Conservation (phyloP, 2,888 invertebrate species). For the Litoditis marina region DNA sequence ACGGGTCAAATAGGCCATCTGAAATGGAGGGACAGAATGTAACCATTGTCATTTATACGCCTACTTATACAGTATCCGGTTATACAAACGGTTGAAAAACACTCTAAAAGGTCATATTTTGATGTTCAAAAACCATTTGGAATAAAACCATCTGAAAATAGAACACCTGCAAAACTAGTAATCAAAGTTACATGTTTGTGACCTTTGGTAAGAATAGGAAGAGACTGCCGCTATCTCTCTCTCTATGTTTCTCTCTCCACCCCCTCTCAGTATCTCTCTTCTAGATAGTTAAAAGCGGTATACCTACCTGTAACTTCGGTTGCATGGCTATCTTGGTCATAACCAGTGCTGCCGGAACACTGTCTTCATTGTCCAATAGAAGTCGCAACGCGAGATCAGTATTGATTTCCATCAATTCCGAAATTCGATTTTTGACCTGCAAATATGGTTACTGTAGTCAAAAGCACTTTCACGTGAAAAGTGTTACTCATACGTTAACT, state of each 20-base stretch:
- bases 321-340: constrained; percentile 53
- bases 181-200: too few species aligned
- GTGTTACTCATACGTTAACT: too few species aligned
- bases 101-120: too few species aligned
- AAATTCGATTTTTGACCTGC: constrained; percentile 55
- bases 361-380: constrained; percentile 57
- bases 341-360: constrained; percentile 49
- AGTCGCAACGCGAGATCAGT: constrained; percentile 54
- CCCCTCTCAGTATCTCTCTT: not conserved
- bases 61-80: too few species aligned
- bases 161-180: not conserved
- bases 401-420: constrained; percentile 60
- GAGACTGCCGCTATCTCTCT: not conserved
- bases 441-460: not conserved
- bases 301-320: constrained; percentile 51
- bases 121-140: too few species aligned
- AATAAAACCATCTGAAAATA: not conserved
- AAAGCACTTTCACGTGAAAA: too few species aligned
- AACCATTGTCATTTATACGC: too few species aligned
- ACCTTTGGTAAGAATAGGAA: too few species aligned
- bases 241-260: not conserved
- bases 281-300: too few species aligned
- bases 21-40: too few species aligned
- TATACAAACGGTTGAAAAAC: too few species aligned
- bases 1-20: constrained; percentile 47